Conservation (phyloP, 2,888 invertebrate species). For the Ypsolopha sequella region DNA sequence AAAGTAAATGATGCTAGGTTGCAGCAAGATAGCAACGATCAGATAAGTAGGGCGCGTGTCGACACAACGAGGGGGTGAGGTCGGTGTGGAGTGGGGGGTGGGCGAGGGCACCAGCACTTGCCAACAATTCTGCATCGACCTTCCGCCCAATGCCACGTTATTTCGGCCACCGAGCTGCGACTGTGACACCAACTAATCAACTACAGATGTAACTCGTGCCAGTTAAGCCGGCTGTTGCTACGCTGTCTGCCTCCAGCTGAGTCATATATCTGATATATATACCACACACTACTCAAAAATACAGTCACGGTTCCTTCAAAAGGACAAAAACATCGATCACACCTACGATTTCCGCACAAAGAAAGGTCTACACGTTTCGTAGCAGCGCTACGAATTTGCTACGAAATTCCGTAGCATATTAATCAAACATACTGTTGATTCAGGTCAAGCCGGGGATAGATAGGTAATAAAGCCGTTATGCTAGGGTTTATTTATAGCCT, state of each 20-base stretch:
- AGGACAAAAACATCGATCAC: too few relatives aligned
- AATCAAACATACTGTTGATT: too few relatives aligned
- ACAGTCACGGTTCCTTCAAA: too few relatives aligned
- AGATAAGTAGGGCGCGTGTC: conserved; percentile 8
- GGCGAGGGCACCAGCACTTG: conserved; percentile 51
- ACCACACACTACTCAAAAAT: not conserved
- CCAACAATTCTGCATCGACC: conserved; percentile 72
- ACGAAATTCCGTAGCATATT: too few relatives aligned
- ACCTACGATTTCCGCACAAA: too few relatives aligned
- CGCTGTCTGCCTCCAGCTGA: not conserved
- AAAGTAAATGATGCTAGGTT: not conserved
- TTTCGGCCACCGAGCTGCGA: conserved; percentile 34
- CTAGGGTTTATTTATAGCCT: not conserved
- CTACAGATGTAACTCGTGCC: not conserved
- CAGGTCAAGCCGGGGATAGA: too few relatives aligned
- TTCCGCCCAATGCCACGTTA: conserved; percentile 58
- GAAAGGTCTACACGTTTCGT: too few relatives aligned
- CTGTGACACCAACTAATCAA: conserved; percentile 15
- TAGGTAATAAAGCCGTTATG: not conserved
- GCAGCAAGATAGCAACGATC: not conserved
- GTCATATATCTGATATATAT: not conserved
- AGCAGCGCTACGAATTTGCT: too few relatives aligned
- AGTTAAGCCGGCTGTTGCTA: conserved; percentile 1
- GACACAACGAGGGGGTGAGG: conserved; percentile 17
- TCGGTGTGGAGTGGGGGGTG: conserved; percentile 21